These are phyloP conservation scores for Eupelmus urozonus DNA, from an alignment of 2,888 invertebrate species.

Conservation along the genomic window DNA sequence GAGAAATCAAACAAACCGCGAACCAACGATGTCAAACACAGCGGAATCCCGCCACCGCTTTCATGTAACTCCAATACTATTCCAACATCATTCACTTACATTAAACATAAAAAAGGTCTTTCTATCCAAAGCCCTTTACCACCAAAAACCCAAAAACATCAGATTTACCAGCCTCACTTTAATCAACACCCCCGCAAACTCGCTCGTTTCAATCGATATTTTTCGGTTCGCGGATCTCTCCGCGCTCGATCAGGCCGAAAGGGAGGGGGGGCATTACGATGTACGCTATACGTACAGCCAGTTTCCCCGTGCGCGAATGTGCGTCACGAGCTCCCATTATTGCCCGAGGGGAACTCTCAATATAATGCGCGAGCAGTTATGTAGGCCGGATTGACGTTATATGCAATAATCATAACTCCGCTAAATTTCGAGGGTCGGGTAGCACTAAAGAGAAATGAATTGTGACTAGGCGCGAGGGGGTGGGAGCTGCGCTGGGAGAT, in stretches of 20 bases:
- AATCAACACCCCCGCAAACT: too few relatives aligned
- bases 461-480: neutral
- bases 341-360: constrained; percentile 27
- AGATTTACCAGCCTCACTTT: too few relatives aligned
- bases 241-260: too few relatives aligned
- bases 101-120: too few relatives aligned
- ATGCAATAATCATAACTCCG: constrained; percentile 56
- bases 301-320: constrained; percentile 2
- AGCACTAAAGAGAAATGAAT: constrained; percentile 10
- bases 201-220: constrained; percentile 55
- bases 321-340: constrained; percentile 34
- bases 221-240: constrained; percentile 26
- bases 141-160: too few relatives aligned
- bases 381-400: constrained; percentile 46
- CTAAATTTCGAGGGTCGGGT: constrained; percentile 4
- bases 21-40: too few relatives aligned
- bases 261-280: too few relatives aligned
- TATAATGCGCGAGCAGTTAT: constrained; percentile 49
- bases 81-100: too few relatives aligned
- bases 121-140: too few relatives aligned
- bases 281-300: neutral
- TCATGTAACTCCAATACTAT: too few relatives aligned
- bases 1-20: neutral
- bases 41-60: too few relatives aligned
- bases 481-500: too few relatives aligned